A percentile compares a stretch with the other conserved stretches of the same genome.
phyloP scores from a whole-genome alignment of 2,888 invertebrate genomes.

The Ochlodes sylvanus region DNA sequence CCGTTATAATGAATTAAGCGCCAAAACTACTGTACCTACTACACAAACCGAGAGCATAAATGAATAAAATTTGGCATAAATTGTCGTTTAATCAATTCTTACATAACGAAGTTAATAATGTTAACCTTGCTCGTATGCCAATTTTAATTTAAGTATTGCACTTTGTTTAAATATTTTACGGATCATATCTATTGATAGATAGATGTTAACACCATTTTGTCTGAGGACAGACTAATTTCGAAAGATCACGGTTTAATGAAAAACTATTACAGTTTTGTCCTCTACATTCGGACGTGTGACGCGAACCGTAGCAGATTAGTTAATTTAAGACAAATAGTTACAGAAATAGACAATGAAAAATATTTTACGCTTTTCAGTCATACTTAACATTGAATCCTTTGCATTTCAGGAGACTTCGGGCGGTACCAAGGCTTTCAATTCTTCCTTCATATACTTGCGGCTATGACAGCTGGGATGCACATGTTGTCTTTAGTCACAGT shows the following conservation, averaged over 20 bases:
- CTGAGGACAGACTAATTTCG: background rate
- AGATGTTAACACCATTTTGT: background rate
- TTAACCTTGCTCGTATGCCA: too few species aligned
- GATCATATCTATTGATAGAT: background rate
- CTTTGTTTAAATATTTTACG: too few species aligned
- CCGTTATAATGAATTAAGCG: too few species aligned
- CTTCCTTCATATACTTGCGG: constrained; percentile 90
- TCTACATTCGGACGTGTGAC: background rate
- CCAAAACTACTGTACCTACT: too few species aligned
- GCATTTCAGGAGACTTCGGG: constrained; percentile 91
- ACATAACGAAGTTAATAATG: too few species aligned
- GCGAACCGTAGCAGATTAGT: background rate
- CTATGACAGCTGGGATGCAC: constrained; percentile 91
- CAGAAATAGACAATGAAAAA: background rate
- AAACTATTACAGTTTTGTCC: background rate
- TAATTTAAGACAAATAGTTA: background rate
- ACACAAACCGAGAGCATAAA: too few species aligned
- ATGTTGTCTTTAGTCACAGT: constrained; percentile 93
- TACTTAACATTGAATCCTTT: background rate
- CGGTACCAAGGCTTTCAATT: constrained; percentile 93
- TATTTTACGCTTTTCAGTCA: background rate
- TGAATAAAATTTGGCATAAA: too few species aligned
- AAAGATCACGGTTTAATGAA: constrained; percentile 2
- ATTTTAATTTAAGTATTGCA: too few species aligned
- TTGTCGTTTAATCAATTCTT: too few species aligned